Percentiles rank a stretch among this genome's conserved stretches.
These are phyloP conservation scores for Aleiodes alternator DNA, from an alignment of 2,888 invertebrate species.

Conservation along the genomic window DNA sequence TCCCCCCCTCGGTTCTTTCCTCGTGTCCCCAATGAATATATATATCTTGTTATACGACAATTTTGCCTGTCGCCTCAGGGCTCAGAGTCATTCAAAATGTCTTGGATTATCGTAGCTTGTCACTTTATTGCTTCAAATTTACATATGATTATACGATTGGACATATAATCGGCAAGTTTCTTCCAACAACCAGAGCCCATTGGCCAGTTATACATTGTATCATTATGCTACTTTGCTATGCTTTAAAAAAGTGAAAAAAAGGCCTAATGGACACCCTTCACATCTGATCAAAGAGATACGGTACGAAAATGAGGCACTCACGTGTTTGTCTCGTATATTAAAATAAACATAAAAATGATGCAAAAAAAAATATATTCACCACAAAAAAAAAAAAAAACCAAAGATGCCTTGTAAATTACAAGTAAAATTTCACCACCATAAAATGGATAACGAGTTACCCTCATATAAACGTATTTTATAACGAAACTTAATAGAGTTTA, in stretches of 20 bases:
- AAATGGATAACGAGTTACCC: not conserved
- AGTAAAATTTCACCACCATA: slow-evolving; percentile 24
- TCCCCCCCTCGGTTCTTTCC: slow-evolving; percentile 26
- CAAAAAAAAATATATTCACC: not conserved
- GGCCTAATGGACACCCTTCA: slow-evolving; percentile 22
- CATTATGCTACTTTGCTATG: not conserved
- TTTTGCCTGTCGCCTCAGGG: slow-evolving; percentile 20
- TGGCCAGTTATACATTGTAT: slow-evolving; percentile 7
- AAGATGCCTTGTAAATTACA: slow-evolving; percentile 22
- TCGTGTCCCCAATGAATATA: slow-evolving; percentile 4
- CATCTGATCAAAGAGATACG: slow-evolving; percentile 31
- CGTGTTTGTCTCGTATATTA: not conserved
- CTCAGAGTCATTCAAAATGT: slow-evolving; percentile 10
- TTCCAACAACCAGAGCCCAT: not conserved
- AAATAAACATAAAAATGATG: slow-evolving; percentile 9
- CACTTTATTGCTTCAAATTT: slow-evolving; percentile 41
- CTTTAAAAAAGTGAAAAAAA: not conserved
- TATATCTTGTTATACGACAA: slow-evolving; percentile 16
- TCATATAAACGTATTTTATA: slow-evolving; percentile 8
- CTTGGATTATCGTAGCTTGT: slow-evolving; percentile 35
- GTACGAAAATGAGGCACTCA: slow-evolving; percentile 2
- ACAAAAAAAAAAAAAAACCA: not conserved
- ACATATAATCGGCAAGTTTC: slow-evolving; percentile 22
- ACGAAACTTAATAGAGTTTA: slow-evolving; percentile 20
- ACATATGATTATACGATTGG: slow-evolving; percentile 36